A percentile compares a stretch with the other conserved stretches of the same genome.
Conservation (phyloP, 2,888 invertebrate species). For the Volucella zonaria region DNA sequence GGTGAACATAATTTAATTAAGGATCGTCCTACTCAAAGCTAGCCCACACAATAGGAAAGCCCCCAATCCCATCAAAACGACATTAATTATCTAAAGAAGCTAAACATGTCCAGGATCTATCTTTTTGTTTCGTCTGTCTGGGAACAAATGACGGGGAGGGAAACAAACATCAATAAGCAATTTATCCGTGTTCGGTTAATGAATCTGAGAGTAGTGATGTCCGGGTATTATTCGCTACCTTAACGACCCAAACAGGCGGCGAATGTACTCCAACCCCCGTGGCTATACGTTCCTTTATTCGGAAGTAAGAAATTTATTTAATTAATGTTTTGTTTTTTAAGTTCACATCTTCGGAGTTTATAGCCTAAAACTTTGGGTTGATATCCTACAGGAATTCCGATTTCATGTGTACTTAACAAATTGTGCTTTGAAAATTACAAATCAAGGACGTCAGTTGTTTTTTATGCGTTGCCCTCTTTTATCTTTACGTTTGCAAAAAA, state of each 20-base stretch:
- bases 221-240: constrained; percentile 20
- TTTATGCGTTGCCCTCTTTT: background rate
- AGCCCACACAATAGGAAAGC: background rate
- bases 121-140: background rate
- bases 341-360: background rate
- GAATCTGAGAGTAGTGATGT: constrained; percentile 43
- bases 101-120: constrained; percentile 30
- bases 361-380: background rate
- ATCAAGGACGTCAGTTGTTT: constrained; percentile 25
- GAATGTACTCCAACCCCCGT: background rate
- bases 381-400: constrained; percentile 4
- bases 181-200: constrained; percentile 45
- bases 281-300: background rate
- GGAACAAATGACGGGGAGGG: background rate
- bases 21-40: constrained; percentile 37
- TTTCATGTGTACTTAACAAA: constrained; percentile 5
- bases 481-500: background rate
- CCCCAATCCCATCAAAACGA: constrained; percentile 12
- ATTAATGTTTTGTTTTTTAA: constrained; percentile 20
- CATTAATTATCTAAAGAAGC: constrained; percentile 55
- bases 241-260: background rate
- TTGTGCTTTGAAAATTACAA: constrained; percentile 18
- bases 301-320: constrained; percentile 17
- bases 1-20: constrained; percentile 68
- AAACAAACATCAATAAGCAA: constrained; percentile 28